phyloP scores from a whole-genome alignment of 2,888 invertebrate genomes.

The Melanostoma scalare region DNA sequence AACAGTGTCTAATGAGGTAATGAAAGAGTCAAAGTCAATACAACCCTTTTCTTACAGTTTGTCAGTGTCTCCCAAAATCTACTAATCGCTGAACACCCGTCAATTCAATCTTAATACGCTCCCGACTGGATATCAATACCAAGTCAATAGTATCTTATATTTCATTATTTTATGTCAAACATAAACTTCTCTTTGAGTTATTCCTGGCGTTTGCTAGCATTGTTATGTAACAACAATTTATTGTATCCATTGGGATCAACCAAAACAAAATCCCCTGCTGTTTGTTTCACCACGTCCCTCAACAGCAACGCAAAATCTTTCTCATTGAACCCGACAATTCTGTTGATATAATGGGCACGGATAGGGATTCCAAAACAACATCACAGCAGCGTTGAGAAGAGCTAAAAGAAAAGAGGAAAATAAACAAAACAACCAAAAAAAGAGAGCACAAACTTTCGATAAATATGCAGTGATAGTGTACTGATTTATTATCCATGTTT shows the following conservation, averaged over 20 bases:
- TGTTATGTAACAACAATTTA: slow-evolving; percentile 18
- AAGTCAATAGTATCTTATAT: slow-evolving; percentile 20
- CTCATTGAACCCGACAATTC: not conserved
- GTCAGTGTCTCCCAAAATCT: too few relatives aligned
- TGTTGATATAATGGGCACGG: not conserved
- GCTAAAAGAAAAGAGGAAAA: too few relatives aligned
- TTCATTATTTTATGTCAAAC: slow-evolving; percentile 32
- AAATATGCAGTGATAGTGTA: slow-evolving; percentile 62
- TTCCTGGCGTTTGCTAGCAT: not conserved
- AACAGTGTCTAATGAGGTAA: too few relatives aligned
- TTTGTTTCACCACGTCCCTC: slow-evolving; percentile 12
- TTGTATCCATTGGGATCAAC: not conserved
- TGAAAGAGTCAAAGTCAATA: too few relatives aligned
- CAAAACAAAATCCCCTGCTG: not conserved
- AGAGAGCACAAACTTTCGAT: slow-evolving; percentile 30
- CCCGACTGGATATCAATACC: slow-evolving; percentile 17
- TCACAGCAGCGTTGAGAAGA: not conserved
- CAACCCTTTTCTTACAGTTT: too few relatives aligned
- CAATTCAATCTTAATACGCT: not conserved
- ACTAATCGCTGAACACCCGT: too few relatives aligned
- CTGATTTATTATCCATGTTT: slow-evolving; percentile 63
- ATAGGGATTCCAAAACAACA: not conserved
- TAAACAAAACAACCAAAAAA: not conserved
- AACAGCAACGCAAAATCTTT: not conserved
- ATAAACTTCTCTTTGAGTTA: slow-evolving; percentile 5